These are phyloP conservation scores for Poeciliopsis gracilis DNA, from an alignment of 2,797 vertebrate species.

Conservation along the genomic window DNA sequence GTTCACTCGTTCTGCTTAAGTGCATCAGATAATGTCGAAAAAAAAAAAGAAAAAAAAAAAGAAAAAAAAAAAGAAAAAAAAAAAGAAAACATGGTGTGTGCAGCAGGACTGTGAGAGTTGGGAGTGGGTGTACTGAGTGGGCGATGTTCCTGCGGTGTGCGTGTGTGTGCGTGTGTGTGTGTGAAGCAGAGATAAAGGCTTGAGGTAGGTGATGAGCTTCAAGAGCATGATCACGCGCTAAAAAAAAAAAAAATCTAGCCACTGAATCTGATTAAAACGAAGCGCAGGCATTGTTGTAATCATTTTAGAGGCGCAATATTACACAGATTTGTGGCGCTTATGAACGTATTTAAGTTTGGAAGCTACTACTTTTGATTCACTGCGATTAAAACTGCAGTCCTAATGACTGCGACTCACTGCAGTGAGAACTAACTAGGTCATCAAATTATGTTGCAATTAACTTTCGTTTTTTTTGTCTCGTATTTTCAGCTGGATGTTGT, in stretches of 20 bases:
- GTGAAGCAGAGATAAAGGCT: slow-evolving; percentile 5
- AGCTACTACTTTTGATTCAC: not conserved
- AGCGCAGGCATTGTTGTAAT: not conserved
- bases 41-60: slow-evolving; percentile 2
- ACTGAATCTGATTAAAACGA: slow-evolving; percentile 2
- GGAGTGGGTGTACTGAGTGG: slow-evolving; percentile 50
- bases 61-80: not conserved
- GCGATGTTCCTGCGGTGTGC: slow-evolving; percentile 38
- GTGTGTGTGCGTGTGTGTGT: slow-evolving; percentile 21
- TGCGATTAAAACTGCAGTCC: not conserved
- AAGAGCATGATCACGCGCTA: not conserved
- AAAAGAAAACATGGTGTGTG: slow-evolving; percentile 1
- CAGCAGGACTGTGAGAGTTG: slow-evolving; percentile 24
- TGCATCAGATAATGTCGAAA: slow-evolving; percentile 9
- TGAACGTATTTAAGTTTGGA: not conserved
- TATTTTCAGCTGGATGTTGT: too few relatives aligned
- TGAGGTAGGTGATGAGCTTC: slow-evolving; percentile 29
- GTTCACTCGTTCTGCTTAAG: not conserved
- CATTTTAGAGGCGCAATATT: not conserved
- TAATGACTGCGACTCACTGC: not conserved
- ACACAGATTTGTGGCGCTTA: not conserved
- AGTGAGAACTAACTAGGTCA: not conserved
- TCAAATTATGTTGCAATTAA: not conserved
- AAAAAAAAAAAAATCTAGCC: slow-evolving; percentile 21
- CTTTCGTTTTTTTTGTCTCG: too few relatives aligned